A percentile compares a stretch with the other conserved stretches of the same genome.
Evolutionary conservation across 2,113 vertebrate species (phyloP).

Genomic region (Peromyscus maniculatus): DNA sequence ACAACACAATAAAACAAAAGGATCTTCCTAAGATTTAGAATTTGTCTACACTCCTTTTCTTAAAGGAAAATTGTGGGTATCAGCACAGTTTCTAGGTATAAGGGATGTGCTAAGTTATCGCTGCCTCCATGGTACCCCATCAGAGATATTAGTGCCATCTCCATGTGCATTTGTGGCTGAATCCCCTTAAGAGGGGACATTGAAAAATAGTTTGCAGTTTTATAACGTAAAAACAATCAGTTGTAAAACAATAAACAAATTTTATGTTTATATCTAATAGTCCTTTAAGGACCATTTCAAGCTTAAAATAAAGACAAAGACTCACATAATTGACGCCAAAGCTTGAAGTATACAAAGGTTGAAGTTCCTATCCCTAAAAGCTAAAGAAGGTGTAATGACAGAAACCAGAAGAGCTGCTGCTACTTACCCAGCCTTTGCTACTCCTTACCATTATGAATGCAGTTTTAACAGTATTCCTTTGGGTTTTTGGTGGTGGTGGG

Average conservation of each 20-base stretch:
- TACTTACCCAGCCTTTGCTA: not conserved
- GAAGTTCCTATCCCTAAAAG: not conserved
- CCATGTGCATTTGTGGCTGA: not conserved
- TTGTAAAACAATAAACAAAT: not conserved
- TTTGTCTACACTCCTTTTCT: not conserved
- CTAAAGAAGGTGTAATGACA: not conserved
- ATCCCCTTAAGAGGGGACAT: not conserved
- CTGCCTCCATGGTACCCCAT: not conserved
- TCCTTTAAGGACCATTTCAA: not conserved
- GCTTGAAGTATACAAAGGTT: slow-evolving; percentile 10
- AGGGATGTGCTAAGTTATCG: not conserved
- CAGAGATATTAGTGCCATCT: not conserved
- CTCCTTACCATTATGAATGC: not conserved
- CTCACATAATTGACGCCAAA: not conserved
- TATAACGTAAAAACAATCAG: not conserved
- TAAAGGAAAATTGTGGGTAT: not conserved
- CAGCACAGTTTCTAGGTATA: not conserved
- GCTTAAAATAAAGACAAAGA: not conserved
- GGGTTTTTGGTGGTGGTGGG: not conserved
- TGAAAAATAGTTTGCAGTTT: not conserved
- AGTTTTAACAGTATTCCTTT: not conserved
- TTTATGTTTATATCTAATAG: not conserved
- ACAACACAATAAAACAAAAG: not conserved
- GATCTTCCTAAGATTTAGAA: slow-evolving; percentile 18
- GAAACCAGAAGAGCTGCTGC: not conserved